These are phyloP conservation scores for Pseudomyrmex dendroicus DNA, from an alignment of 1,140 invertebrate species.

Conservation along the genomic window DNA sequence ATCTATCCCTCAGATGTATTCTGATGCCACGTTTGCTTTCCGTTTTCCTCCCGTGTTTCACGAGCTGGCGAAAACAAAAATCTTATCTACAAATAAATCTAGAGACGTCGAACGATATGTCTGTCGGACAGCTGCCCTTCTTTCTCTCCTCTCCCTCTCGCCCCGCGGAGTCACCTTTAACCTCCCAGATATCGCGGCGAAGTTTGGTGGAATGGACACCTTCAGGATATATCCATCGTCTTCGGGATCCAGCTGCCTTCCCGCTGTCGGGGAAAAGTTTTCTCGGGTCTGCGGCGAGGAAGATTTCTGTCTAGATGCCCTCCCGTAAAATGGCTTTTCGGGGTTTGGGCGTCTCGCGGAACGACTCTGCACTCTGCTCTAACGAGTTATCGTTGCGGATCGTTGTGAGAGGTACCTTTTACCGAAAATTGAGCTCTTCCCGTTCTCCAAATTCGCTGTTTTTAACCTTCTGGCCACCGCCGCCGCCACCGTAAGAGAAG, in stretches of 20 bases:
- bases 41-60: slow-evolving; percentile 14
- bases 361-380: slow-evolving; percentile 45
- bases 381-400: slow-evolving; percentile 67
- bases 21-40: slow-evolving; percentile 15
- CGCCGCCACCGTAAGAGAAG: background rate
- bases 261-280: slow-evolving; percentile 61
- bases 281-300: slow-evolving; percentile 33
- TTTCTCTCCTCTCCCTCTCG: background rate
- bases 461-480: slow-evolving; percentile 2
- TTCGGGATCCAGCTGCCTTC: slow-evolving; percentile 29
- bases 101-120: slow-evolving; percentile 49
- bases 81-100: slow-evolving; percentile 41
- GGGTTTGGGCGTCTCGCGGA: slow-evolving; percentile 54
- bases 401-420: slow-evolving; percentile 31
- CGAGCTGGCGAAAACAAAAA: slow-evolving; percentile 62
- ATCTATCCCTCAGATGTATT: slow-evolving; percentile 14
- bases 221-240: slow-evolving; percentile 52
- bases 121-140: slow-evolving; percentile 30
- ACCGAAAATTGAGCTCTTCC: slow-evolving; percentile 28
- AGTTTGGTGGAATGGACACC: slow-evolving; percentile 63
- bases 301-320: slow-evolving; percentile 64
- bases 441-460: slow-evolving; percentile 30
- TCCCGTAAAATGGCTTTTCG: slow-evolving; percentile 69
- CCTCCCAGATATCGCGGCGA: slow-evolving; percentile 47
- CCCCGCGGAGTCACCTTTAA: slow-evolving; percentile 60